Base-by-base conservation (phyloP, 92 coral and sea anemone genomes). In the Porites lobata region DNA sequence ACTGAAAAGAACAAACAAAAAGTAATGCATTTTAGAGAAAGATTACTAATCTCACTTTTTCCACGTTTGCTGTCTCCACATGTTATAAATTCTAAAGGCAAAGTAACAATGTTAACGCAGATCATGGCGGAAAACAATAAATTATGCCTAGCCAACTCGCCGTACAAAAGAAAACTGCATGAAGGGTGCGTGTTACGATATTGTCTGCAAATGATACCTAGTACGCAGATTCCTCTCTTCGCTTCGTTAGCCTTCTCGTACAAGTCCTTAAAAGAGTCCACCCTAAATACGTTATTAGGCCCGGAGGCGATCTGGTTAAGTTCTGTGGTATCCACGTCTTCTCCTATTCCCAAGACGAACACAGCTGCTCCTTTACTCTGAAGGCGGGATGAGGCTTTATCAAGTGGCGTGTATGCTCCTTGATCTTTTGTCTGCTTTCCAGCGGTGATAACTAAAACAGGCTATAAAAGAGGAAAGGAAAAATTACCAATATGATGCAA, bases 261-360 rank as follows among this genome's bases (percentile, higher is more conserved):
- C 59, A 54, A 54, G 59, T 54, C 59, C 59, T 54, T 54, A 13
- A 54, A 54, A 54, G 59, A 54, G 59, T 54, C 59, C 59, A 54
- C 59, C 14, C 12, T 54, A 54, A 54, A 54, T 54, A 54, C 59
- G 14, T 54, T 54, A 54, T 54, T 54, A 54, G 59, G 90, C 72
- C 80, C 72, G 1, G 92, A 89, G 2, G 92, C 85, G 43, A 89
- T 86, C 18, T 77, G 59, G 59, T 54, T 54, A 13, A 54, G 59
- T 54, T 54, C 59, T 54, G 59, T 9, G 14, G 59, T 54, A 8
- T 54, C 59, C 10, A 54, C 59, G 59, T 54, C 59, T 54, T 54
- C 14, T 54, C 59, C 59, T 54, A 85, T 69, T 12, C 93, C 93
- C 10, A 90, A 70, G 29, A 72, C 89, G 51, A 84, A 90, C 15